Evolutionary conservation across 2,888 invertebrate species (phyloP).

Genomic region (Caenorhabditis sp.): DNA sequence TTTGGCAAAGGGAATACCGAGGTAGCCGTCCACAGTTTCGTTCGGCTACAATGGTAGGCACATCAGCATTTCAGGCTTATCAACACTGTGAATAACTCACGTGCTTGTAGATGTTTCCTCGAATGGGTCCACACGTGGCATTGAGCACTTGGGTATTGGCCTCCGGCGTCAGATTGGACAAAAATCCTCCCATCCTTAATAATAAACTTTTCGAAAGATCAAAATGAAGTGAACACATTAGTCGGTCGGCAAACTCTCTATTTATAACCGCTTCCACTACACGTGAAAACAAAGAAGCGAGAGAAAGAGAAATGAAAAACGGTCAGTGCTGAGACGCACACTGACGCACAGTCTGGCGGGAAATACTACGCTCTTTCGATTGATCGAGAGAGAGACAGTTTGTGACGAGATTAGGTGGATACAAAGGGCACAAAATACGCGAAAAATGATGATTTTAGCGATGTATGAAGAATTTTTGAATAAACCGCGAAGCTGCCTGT

Average conservation of each 20-base stretch:
- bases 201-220: background rate
- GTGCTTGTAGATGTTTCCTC: slow-evolving; percentile 38
- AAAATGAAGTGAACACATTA: background rate
- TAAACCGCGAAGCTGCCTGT: no score
- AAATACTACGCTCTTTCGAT: background rate
- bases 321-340: background rate
- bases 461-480: no score
- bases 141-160: slow-evolving; percentile 8
- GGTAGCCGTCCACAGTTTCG: slow-evolving; percentile 35
- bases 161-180: slow-evolving; percentile 32
- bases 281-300: background rate
- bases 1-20: slow-evolving; percentile 46
- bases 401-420: background rate
- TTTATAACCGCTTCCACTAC: no score
- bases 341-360: background rate
- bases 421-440: background rate
- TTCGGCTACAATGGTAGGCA: slow-evolving; percentile 6
- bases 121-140: slow-evolving; percentile 32
- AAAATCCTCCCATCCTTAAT: slow-evolving; percentile 35
- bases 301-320: background rate
- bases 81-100: slow-evolving; percentile 18
- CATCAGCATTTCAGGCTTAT: no score
- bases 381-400: background rate
- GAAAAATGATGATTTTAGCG: no score
- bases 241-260: no score